Conservation (phyloP, 1,140 invertebrate genomes). For the Lordiphosa stackelbergi region DNA sequence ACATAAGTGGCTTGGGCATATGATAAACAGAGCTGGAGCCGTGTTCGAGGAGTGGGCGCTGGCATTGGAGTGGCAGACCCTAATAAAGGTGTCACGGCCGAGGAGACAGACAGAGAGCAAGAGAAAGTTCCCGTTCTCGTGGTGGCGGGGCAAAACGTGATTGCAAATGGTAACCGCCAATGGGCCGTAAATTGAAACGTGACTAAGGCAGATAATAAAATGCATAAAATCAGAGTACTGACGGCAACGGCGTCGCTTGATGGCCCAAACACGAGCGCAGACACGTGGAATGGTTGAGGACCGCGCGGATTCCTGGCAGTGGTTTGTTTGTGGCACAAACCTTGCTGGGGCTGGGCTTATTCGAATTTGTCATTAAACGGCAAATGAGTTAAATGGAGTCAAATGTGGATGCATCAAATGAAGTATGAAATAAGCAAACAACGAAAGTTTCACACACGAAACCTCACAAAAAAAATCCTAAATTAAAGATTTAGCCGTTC, state of each 20-base stretch:
- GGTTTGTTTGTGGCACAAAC: too few species aligned
- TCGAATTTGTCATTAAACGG: too few species aligned
- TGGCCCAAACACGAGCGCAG: constrained; percentile 46
- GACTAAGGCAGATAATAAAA: constrained; percentile 76
- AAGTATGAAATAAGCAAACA: too few species aligned
- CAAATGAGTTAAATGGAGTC: too few species aligned
- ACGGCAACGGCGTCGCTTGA: constrained; percentile 37
- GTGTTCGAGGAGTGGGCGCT: constrained; percentile 17
- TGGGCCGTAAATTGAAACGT: constrained; percentile 77
- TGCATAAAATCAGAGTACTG: constrained; percentile 74
- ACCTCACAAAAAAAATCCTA: too few species aligned
- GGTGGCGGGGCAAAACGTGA: constrained; percentile 57
- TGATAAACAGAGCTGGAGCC: constrained; percentile 56
- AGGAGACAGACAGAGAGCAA: constrained; percentile 22
- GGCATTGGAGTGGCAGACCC: constrained; percentile 46
- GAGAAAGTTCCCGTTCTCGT: constrained; percentile 2
- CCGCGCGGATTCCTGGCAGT: too few species aligned
- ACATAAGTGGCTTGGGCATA: constrained; percentile 54
- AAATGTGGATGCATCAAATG: too few species aligned
- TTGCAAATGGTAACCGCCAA: constrained; percentile 77
- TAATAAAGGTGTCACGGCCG: constrained; percentile 66
- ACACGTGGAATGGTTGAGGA: constrained; percentile 40
- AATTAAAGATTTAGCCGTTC: too few species aligned
- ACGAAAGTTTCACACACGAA: too few species aligned
- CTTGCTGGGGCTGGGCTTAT: too few species aligned